Conservation (phyloP, 1,140 invertebrate genomes). For the Colletes gigas region DNA sequence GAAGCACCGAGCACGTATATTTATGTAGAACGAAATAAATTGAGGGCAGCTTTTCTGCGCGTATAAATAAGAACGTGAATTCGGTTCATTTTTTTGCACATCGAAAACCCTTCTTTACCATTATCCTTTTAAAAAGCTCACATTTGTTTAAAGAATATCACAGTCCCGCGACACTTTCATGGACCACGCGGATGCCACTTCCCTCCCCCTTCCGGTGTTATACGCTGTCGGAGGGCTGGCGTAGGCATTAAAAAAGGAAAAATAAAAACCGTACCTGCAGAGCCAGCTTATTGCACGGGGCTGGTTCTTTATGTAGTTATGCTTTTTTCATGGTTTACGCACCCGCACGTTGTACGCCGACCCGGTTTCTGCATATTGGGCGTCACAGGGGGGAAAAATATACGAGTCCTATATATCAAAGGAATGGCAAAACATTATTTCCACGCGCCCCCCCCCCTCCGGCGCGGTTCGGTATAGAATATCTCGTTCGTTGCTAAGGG, state of each 20-base stretch:
- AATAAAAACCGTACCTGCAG: background rate
- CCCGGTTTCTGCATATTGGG: conserved; percentile 4
- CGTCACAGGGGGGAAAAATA: background rate
- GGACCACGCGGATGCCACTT: background rate
- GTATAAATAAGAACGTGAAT: background rate
- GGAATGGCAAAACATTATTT: conserved; percentile 7
- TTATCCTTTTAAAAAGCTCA: no score
- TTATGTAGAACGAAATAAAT: conserved; percentile 2
- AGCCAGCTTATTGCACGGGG: background rate
- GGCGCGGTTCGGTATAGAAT: background rate
- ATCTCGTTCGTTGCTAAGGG: background rate
- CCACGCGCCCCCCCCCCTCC: no score
- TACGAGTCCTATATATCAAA: conserved; percentile 10
- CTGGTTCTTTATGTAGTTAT: background rate
- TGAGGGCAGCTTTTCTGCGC: background rate
- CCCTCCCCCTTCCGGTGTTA: background rate
- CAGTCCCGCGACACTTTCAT: background rate
- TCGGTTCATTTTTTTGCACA: background rate
- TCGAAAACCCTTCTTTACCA: background rate
- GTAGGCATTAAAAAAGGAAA: background rate
- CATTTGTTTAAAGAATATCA: background rate
- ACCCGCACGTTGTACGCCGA: background rate
- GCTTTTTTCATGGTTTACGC: background rate
- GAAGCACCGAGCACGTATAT: background rate
- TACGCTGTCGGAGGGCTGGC: background rate